Conservation (phyloP, 2,888 invertebrate genomes). For the Nomada flava region DNA sequence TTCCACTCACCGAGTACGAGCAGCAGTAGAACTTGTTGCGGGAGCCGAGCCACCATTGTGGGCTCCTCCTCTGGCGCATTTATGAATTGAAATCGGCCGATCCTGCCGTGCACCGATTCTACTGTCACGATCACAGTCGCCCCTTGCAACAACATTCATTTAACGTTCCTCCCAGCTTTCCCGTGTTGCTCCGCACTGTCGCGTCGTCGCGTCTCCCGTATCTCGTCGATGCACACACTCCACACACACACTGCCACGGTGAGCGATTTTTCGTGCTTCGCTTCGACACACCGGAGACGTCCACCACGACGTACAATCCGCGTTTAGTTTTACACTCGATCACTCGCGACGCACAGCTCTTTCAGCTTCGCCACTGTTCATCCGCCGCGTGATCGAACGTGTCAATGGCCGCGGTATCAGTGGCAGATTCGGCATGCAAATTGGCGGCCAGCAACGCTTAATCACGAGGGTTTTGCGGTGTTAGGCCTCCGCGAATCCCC, state of each 20-base stretch:
- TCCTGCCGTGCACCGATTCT: constrained; percentile 73
- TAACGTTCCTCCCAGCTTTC: constrained; percentile 54
- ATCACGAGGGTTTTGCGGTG: constrained; percentile 33
- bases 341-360: constrained; percentile 17
- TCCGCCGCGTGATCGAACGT: constrained; percentile 16
- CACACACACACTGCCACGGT: not conserved
- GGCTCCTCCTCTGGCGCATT: constrained; percentile 80
- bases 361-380: not conserved
- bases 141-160: constrained; percentile 77
- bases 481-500: constrained; percentile 18
- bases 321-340: not conserved
- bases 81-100: constrained; percentile 79
- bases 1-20: constrained; percentile 81
- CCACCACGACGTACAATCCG: not conserved
- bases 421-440: constrained; percentile 1
- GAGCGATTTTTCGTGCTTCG: not conserved
- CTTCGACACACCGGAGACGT: not conserved
- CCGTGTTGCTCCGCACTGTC: not conserved
- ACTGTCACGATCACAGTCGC: constrained; percentile 76
- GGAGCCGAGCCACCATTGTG: constrained; percentile 82
- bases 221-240: not conserved
- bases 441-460: not conserved
- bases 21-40: constrained; percentile 83
- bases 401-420: constrained; percentile 14
- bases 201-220: not conserved